Base-by-base conservation (phyloP, 2,888 invertebrate species). In the Cataglyphis rosenhaueri region DNA sequence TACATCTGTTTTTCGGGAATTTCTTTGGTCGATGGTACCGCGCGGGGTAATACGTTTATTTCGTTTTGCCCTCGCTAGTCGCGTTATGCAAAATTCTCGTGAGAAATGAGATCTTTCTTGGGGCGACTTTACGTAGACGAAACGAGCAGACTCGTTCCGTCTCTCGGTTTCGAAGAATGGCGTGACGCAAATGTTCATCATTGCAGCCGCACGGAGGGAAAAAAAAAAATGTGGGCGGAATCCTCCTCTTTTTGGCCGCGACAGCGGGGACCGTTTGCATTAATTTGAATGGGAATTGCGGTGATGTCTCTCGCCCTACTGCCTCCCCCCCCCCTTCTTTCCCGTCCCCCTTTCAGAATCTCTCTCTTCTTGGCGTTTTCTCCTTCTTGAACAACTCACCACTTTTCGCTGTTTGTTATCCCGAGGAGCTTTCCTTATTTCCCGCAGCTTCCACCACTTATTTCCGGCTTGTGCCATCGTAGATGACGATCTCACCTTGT, bases 201-300 rank as follows among this genome's bases (percentile, higher is more conserved):
- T 90, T 86, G 89, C 86, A 41, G 79, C 82, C 66, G 84, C 71
- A 64, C 75, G 74, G 74, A 78, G 78, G 59, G 70, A 76, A 83
- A 89, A 35, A 25, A 25, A 32, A 87, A 90, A 91, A 87, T 88
- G 88, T 89, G 87, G 89, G 89, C 87, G 89, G 88, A 87, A 89
- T 88, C 86, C 62, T 85, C 70, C 86, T 91, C 68, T 85, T 90
- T 89, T 89, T 90, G 90, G 85, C 76, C 83, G 74, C 86, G 86
- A 84, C 84, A 87, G 84, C 87, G 75, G 85, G 79, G 87, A 87
- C 88, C 90, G 91, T 92, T 92, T 92, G 92, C 92, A 92, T 92
- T 92, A 91, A 92, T 92, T 92, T 92, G 92, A 92, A 92, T 92
- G 89, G 91, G 91, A 92, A 92, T 92, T 91, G 92, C 91, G 82